These are phyloP conservation scores for Phragmatobia fuliginosa DNA, from an alignment of 2,888 invertebrate species.

Conservation along the genomic window DNA sequence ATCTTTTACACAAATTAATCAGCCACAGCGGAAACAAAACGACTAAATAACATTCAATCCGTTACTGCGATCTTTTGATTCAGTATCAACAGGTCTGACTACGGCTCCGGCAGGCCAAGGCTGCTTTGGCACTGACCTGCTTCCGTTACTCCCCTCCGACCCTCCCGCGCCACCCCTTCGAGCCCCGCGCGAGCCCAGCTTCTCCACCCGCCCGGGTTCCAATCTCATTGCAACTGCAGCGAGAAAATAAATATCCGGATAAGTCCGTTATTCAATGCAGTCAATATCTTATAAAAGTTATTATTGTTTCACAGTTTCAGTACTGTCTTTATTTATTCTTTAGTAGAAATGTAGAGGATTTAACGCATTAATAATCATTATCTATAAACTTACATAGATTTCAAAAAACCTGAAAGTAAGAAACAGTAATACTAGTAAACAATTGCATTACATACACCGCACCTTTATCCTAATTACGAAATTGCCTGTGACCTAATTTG, in stretches of 20 bases:
- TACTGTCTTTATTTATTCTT: background rate
- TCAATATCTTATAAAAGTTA: conserved; percentile 3
- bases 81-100: conserved; percentile 73
- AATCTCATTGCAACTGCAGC: conserved; percentile 50
- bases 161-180: conserved; percentile 24
- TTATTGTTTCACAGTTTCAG: background rate
- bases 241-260: conserved; percentile 34
- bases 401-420: background rate
- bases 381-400: background rate
- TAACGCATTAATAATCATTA: background rate
- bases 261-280: conserved; percentile 17
- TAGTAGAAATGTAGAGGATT: background rate
- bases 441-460: conserved; percentile 9
- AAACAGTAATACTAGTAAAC: conserved; percentile 1
- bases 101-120: conserved; percentile 62
- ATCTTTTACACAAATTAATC: conserved; percentile 2
- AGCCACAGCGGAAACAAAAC: conserved; percentile 21
- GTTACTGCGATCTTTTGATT: conserved; percentile 40
- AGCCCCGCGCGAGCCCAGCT: conserved; percentile 36
- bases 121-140: conserved; percentile 75
- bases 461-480: conserved; percentile 15
- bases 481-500: conserved; percentile 20
- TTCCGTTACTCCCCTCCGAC: conserved; percentile 52
- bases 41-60: conserved; percentile 35
- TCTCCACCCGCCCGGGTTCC: conserved; percentile 41